Conservation (phyloP, 2,797 vertebrate genomes). For the Schizopygopsis malacanthus region DNA sequence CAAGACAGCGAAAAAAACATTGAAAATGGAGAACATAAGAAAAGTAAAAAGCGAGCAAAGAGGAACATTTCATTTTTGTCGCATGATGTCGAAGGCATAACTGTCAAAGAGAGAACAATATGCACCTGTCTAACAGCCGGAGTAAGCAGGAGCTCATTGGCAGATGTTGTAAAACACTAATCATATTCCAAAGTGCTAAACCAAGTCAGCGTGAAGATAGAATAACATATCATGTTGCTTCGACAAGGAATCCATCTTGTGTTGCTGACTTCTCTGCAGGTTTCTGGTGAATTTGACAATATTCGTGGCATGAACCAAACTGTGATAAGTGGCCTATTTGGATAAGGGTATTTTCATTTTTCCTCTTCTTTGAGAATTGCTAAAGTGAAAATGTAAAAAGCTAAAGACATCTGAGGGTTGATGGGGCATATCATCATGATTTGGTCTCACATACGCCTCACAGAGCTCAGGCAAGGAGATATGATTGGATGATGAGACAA, state of each 20-base stretch:
- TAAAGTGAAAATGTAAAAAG: slow-evolving; percentile 34
- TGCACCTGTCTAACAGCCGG: slow-evolving; percentile 22
- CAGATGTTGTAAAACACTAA: slow-evolving; percentile 38
- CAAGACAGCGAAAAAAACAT: background rate
- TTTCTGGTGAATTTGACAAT: slow-evolving; percentile 27
- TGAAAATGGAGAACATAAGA: background rate
- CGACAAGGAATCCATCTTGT: slow-evolving; percentile 24
- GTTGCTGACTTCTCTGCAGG: slow-evolving; percentile 26
- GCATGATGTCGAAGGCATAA: background rate
- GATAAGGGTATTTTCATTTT: slow-evolving; percentile 24
- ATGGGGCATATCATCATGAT: slow-evolving; percentile 22
- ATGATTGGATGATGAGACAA: slow-evolving; percentile 27
- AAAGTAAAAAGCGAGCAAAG: slow-evolving; percentile 22
- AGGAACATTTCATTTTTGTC: slow-evolving; percentile 5
- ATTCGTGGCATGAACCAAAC: slow-evolving; percentile 27
- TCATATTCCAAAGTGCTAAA: slow-evolving; percentile 34
- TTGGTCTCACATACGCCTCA: slow-evolving; percentile 23
- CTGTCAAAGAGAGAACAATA: slow-evolving; percentile 8
- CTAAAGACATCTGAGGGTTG: slow-evolving; percentile 28
- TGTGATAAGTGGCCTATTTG: slow-evolving; percentile 10
- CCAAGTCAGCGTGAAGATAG: slow-evolving; percentile 40
- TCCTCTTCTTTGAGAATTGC: slow-evolving; percentile 20
- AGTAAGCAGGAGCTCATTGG: slow-evolving; percentile 26
- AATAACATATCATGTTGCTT: slow-evolving; percentile 33
- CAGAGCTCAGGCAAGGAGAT: slow-evolving; percentile 9